Evolutionary conservation across 2,888 invertebrate genomes (phyloP), one percentile per base, ranked within the genome.

Genomic region (Pycnomerus fuliginosus): DNA sequence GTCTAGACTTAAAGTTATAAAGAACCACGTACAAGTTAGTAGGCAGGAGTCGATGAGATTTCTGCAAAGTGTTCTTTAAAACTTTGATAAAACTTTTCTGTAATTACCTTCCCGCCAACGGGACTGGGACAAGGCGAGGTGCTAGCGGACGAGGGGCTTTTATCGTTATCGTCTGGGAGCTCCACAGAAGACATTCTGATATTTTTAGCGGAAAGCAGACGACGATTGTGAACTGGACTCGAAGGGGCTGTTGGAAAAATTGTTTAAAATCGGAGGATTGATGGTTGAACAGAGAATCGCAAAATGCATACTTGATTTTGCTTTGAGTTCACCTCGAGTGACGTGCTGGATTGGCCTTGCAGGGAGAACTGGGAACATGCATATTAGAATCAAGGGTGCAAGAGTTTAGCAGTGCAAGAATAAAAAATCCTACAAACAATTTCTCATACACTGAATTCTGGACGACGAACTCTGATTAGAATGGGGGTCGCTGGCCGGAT

Each of bases 71-170:
- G 22, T 32, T 32, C 12, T 24, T 5, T 15, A 1, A 14, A 23
- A 23, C 16, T 16, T 17, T 8, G 14, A 16, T 10, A 22, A 40
- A 22, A 29, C 20, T 25, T 25, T 33, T 29, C 12, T 3, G 27
- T n/a, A 46, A 33, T 50, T 58, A 72, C 72, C 62, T 72, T 72
- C 16, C 55, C 67, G 37, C 71, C 71, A n/a, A 73, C 72, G 20
- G 93, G 93, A 56, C 93, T 93, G 8, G 93, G 92, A 68, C 93
- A 94, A 1, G 95, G 95, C 25, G 94, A 95, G 10, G 92, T 90
- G 67, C 92, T 92, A 48, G 92, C 91, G 14, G 92, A 93, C 23
- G 92, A 93, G 44, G 90, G 80, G 39, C 91, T 91, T 69, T 93
- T 92, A 58, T 88, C 88, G 69, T 90, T 90, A 45, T 92, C 91